Evolutionary conservation across 2,113 vertebrate species (phyloP).

Genomic region (Pygoscelis antarcticus): DNA sequence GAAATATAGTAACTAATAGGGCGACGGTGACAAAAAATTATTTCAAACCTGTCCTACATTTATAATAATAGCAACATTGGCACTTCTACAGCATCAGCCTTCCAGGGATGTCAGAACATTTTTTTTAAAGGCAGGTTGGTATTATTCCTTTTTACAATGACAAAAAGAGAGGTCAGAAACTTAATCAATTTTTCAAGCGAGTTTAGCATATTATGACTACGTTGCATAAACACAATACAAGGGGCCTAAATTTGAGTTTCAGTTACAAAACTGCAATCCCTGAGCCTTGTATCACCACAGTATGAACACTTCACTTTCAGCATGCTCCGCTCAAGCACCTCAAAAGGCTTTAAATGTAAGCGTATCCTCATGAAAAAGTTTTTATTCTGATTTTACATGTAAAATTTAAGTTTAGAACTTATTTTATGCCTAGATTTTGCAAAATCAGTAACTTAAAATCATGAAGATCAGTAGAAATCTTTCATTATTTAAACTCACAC

Average conservation of each 20-base stretch:
- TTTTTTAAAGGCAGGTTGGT: not conserved
- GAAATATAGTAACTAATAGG: not conserved
- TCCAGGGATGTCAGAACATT: not conserved
- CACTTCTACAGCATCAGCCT: not conserved
- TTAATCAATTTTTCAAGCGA: not conserved
- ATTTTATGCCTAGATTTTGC: not conserved
- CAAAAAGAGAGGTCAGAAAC: not conserved
- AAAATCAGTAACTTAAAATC: not conserved
- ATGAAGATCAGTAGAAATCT: not conserved
- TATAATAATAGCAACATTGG: not conserved
- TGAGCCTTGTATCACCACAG: not conserved
- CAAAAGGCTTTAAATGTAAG: not conserved
- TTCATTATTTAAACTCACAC: not conserved
- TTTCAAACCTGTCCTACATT: not conserved
- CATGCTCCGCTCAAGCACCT: not conserved
- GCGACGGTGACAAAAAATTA: not conserved
- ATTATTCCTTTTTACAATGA: not conserved
- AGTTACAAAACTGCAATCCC: not conserved
- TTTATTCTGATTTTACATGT: not conserved
- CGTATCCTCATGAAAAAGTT: not conserved
- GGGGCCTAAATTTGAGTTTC: not conserved
- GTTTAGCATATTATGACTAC: not conserved
- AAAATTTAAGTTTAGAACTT: not conserved
- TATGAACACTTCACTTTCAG: not conserved
- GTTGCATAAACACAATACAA: not conserved